Evolutionary conservation across 2,113 vertebrate genomes (phyloP).

Genomic region (Corapipo altera): DNA sequence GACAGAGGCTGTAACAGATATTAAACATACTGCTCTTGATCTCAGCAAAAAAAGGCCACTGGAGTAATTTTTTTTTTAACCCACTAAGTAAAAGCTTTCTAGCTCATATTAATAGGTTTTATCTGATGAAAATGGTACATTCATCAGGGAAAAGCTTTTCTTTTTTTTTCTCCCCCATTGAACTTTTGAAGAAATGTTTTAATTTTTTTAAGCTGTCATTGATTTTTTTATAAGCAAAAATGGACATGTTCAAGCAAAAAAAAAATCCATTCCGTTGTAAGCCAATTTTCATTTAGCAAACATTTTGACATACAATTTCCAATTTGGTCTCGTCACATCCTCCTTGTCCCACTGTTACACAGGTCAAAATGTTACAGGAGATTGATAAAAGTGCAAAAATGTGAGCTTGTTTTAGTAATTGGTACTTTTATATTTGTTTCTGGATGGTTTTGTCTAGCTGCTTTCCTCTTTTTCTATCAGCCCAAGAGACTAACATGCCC

Average conservation of each 20-base stretch:
- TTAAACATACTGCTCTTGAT: constrained; percentile 47
- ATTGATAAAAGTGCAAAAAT: constrained; percentile 3
- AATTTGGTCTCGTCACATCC: neutral
- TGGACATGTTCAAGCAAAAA: constrained; percentile 35
- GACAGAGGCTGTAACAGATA: constrained; percentile 45
- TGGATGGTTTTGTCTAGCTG: neutral
- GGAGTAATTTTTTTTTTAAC: constrained; percentile 49
- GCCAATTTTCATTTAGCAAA: constrained; percentile 26
- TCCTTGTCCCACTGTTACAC: neutral
- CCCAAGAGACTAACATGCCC: neutral
- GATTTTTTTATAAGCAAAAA: constrained; percentile 56
- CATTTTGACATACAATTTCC: neutral
- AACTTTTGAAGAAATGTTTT: constrained; percentile 50
- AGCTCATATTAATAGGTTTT: constrained; percentile 53
- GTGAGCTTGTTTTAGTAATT: neutral
- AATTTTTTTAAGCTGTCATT: constrained; percentile 52
- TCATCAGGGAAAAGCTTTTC: constrained; percentile 4
- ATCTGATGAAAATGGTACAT: constrained; percentile 41
- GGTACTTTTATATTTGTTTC: neutral
- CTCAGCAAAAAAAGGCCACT: constrained; percentile 44
- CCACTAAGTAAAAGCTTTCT: constrained; percentile 53
- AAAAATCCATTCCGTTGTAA: constrained; percentile 10
- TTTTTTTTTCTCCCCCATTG: constrained; percentile 24
- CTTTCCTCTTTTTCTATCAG: neutral
- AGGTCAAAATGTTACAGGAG: neutral